Base-by-base conservation (phyloP, 1,140 invertebrate genomes). In the Oncopodura yosiiana region DNA sequence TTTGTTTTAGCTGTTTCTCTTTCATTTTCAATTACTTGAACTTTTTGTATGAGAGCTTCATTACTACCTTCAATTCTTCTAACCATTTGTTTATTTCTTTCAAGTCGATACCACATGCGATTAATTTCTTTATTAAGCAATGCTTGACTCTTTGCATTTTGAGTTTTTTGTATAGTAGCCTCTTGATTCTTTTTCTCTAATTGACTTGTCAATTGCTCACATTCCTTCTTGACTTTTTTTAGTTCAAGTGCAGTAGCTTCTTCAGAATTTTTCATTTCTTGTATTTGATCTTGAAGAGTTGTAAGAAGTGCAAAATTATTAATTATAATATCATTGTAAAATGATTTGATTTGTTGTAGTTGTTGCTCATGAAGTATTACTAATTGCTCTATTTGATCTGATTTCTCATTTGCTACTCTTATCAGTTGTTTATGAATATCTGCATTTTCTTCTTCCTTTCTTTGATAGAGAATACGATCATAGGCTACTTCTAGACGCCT, bases 261-360 rank as follows among this genome's bases (percentile, higher is more conserved):
- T 63, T 89, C 83, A 49, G 83, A 80, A 66, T 81, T 83, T 64
- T 86, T 83, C 71, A 87, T 78, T 11, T 81, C 77, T 66, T 89
- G 84, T 70, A 92, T 81, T 78, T 94, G 84, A 67, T 87, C 83
- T 73, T 86, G 89, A 30, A 90, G 71, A 65, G 78, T 84, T 58
- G 81, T 80, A 27, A 91, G 90, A 8, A 90, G 70, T 44, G 79
- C 84, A 53, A 94, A 74, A 70, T 94, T 94, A 68, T 94, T 94
- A 1, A 91, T 69, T 1, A 87, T 90, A 36, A 94, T 91, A 62
- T 94, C 87, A 65, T 92, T 93, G 64, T 93, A 95, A 73, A 93
- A 94, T 68, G 85, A 86, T 70, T 92, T 94, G 67, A 94, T 82
- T 67, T 93, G 85, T 38, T 78, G 76, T 67, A 92, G 89, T 1